Percentiles rank a stretch among this genome's conserved stretches.
phyloP scores from a whole-genome alignment of 2,888 invertebrate genomes.

The Drosophila algonquin region DNA sequence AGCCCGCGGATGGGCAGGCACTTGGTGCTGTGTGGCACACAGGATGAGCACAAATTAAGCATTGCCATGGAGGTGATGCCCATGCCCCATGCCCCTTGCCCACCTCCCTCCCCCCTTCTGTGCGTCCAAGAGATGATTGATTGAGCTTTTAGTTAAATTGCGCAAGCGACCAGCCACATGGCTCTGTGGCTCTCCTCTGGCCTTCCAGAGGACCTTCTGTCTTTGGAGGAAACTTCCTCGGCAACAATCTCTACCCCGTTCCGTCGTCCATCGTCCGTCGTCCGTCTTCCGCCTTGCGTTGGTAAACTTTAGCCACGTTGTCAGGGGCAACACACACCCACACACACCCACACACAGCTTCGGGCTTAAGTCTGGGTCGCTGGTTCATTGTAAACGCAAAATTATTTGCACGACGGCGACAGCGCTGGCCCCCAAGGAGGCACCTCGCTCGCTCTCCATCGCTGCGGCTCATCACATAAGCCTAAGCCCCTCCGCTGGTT shows the following conservation, averaged over 20 bases:
- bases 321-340: neutral
- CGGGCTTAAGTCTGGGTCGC: constrained; percentile 15
- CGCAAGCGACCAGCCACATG: constrained; percentile 52
- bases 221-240: constrained; percentile 58
- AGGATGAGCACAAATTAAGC: constrained; percentile 58
- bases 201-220: neutral
- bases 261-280: neutral
- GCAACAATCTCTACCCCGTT: neutral
- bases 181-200: neutral
- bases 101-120: neutral
- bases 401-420: constrained; percentile 12
- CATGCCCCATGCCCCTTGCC: neutral
- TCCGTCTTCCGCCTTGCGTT: neutral
- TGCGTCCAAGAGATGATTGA: constrained; percentile 59
- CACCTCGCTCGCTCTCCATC: too few relatives aligned
- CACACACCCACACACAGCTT: constrained; percentile 11
- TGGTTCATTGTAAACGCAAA: constrained; percentile 7
- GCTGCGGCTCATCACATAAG: neutral
- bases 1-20: constrained; percentile 9
- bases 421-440: neutral
- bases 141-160: constrained; percentile 76
- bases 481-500: neutral
- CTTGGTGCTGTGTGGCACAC: neutral
- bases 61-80: constrained; percentile 51
- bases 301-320: neutral